A percentile compares a stretch with the other conserved stretches of the same genome.
These are phyloP conservation scores for Epizoanthus illoricatus DNA, from an alignment of 92 coral and sea anemone genomes.

Conservation along the genomic window DNA sequence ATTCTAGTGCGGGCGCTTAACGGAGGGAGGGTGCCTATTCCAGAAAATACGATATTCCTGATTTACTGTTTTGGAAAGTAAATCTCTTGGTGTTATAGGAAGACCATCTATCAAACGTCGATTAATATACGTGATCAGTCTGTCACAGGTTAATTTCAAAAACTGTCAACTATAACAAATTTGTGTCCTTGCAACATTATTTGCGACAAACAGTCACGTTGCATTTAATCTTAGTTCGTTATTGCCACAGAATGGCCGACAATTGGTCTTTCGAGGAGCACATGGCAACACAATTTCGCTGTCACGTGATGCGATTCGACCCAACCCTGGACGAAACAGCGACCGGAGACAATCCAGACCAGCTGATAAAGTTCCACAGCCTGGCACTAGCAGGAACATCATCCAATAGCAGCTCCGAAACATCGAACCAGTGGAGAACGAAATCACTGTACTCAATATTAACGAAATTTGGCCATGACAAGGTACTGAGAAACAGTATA, in stretches of 20 bases:
- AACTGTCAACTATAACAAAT: too few species aligned
- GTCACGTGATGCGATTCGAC: constrained; percentile 25
- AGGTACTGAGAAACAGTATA: constrained; percentile 3
- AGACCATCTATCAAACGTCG: too few species aligned
- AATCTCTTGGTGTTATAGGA: too few species aligned
- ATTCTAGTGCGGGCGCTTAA: too few species aligned
- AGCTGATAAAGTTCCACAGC: constrained; percentile 10
- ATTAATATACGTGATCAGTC: too few species aligned
- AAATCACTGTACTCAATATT: constrained; percentile 15
- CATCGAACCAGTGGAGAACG: not conserved
- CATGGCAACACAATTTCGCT: not conserved
- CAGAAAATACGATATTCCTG: too few species aligned
- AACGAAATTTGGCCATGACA: constrained; percentile 19
- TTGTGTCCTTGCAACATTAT: too few species aligned
- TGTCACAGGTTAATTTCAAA: too few species aligned
- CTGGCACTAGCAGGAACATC: constrained; percentile 10
- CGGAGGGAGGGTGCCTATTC: too few species aligned
- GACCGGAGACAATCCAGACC: not conserved
- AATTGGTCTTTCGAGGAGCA: constrained; percentile 33
- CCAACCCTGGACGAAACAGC: not conserved
- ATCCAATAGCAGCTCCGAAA: not conserved
- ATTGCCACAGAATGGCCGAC: not conserved
- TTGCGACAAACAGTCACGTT: not conserved
- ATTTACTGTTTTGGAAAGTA: too few species aligned
- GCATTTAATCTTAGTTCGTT: not conserved